Percentiles rank a stretch among this genome's conserved stretches.
Conservation (phyloP, 2,888 invertebrate species). For the Hirtodrosophila cameraria region DNA sequence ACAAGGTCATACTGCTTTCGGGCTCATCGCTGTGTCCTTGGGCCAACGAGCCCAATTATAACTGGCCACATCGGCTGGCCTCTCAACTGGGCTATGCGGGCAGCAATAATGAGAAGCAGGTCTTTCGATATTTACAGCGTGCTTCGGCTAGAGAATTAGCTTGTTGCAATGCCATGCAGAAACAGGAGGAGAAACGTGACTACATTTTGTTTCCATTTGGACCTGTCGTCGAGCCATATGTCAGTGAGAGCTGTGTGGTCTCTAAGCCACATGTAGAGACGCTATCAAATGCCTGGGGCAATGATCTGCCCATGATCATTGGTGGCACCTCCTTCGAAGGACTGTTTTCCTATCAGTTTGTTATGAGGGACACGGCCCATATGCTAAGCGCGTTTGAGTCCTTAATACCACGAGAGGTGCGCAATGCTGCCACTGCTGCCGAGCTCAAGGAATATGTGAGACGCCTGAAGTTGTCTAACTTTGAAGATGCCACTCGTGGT, state of each 20-base stretch:
- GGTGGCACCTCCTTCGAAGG: conserved; percentile 82
- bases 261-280: conserved; percentile 64
- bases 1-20: conserved; percentile 82
- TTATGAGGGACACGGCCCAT: conserved; percentile 35
- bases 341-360: conserved; percentile 69
- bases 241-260: conserved; percentile 72
- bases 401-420: conserved; percentile 73
- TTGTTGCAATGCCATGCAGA: conserved; percentile 55
- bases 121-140: conserved; percentile 65
- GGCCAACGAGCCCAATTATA: conserved; percentile 66
- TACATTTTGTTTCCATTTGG: conserved; percentile 74
- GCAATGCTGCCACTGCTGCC: conserved; percentile 43
- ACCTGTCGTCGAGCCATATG: conserved; percentile 80
- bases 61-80: conserved; percentile 80
- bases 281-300: conserved; percentile 77
- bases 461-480: conserved; percentile 52
- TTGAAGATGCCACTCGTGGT: conserved; percentile 61
- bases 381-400: conserved; percentile 60
- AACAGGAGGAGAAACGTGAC: conserved; percentile 61
- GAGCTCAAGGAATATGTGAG: conserved; percentile 51
- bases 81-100: conserved; percentile 80
- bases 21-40: conserved; percentile 78
- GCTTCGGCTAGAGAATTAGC: conserved; percentile 53
- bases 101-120: conserved; percentile 81
- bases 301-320: conserved; percentile 79